Conservation (phyloP, 2,797 vertebrate species). For the Nyctalus aviator region DNA sequence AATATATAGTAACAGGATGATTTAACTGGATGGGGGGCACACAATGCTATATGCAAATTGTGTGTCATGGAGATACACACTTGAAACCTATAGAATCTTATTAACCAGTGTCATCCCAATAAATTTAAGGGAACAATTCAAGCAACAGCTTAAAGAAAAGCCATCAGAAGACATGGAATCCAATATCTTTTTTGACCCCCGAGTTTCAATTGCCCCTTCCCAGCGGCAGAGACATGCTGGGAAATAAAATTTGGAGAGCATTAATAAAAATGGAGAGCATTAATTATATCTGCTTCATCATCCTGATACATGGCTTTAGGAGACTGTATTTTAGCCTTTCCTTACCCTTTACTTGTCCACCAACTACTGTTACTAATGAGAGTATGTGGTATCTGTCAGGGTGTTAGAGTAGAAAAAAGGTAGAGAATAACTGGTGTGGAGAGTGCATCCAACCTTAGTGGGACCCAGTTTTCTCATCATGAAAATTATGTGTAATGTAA, state of each 20-base stretch:
- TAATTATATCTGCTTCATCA: background rate
- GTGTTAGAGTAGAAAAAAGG: background rate
- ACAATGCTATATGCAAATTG: background rate
- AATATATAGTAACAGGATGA: background rate
- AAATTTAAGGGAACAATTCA: constrained; percentile 94
- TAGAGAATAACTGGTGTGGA: background rate
- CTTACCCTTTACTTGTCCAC: constrained; percentile 10
- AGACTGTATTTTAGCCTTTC: background rate
- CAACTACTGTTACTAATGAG: background rate
- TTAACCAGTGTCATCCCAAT: background rate
- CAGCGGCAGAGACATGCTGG: constrained; percentile 91
- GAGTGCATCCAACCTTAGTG: background rate
- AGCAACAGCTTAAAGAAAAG: constrained; percentile 97
- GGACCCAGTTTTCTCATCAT: constrained; percentile 37
- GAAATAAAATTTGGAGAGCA: too few species aligned
- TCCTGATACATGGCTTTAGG: background rate
- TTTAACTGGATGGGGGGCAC: background rate
- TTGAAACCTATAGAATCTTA: background rate
- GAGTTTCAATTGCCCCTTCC: constrained; percentile 91
- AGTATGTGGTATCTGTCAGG: background rate
- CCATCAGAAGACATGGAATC: constrained; percentile 97
- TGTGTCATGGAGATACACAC: background rate
- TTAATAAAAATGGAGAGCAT: background rate
- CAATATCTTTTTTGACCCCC: constrained; percentile 96
- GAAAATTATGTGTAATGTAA: constrained; percentile 33